phyloP scores from a whole-genome alignment of 2,888 invertebrate species.

The Temnothorax ravouxi region DNA sequence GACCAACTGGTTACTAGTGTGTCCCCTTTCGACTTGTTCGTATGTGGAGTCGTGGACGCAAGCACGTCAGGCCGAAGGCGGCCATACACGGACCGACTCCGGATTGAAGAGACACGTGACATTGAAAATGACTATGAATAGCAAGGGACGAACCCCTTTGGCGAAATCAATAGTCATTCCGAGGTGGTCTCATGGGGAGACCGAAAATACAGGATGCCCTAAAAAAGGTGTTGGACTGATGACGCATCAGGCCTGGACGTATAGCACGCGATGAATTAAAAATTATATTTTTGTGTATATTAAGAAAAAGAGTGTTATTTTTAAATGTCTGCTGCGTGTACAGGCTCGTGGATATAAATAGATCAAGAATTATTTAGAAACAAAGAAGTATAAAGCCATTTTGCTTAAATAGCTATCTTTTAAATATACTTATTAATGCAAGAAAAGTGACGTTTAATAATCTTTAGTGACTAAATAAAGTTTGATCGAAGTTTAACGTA shows the following conservation, averaged over 20 bases:
- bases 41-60: constrained; percentile 10
- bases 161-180: constrained; percentile 81
- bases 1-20: constrained; percentile 75
- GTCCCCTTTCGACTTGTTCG: constrained; percentile 60
- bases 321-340: neutral
- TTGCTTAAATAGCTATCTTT: neutral
- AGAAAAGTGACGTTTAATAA: constrained; percentile 14
- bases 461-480: constrained; percentile 15
- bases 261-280: neutral
- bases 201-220: neutral
- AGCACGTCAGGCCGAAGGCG: constrained; percentile 38
- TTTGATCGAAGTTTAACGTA: constrained; percentile 20
- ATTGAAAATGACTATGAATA: constrained; percentile 80
- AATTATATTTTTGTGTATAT: neutral
- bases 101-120: constrained; percentile 83
- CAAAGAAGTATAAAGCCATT: neutral
- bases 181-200: constrained; percentile 63
- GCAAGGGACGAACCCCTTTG: constrained; percentile 78
- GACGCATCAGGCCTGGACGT: neutral
- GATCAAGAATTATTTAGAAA: neutral
- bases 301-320: neutral
- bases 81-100: constrained; percentile 71
- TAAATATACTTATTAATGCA: neutral
- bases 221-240: neutral
- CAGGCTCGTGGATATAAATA: neutral